These are phyloP conservation scores for Polyommatus iphigenia DNA, from an alignment of 2,888 invertebrate genomes.

Conservation along the genomic window DNA sequence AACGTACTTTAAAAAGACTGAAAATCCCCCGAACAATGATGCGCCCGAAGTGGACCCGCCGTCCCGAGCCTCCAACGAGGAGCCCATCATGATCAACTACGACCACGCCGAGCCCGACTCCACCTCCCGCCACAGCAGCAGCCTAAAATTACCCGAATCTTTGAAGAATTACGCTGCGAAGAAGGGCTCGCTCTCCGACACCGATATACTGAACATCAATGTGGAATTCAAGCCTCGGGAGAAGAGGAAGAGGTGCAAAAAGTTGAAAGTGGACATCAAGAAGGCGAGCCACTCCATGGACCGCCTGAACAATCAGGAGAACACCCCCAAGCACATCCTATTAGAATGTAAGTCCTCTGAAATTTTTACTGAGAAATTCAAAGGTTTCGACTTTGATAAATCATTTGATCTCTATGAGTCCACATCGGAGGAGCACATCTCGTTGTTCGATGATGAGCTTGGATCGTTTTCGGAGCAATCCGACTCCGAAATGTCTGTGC, in stretches of 20 bases:
- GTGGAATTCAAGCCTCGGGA: conserved; percentile 45
- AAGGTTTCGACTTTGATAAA: conserved; percentile 61
- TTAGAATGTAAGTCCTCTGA: conserved; percentile 60
- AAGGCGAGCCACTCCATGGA: conserved; percentile 61
- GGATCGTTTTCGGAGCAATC: conserved; percentile 64
- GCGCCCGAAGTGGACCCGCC: conserved; percentile 38
- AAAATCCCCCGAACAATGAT: conserved; percentile 43
- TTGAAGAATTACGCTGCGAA: conserved; percentile 54
- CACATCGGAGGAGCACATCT: conserved; percentile 49
- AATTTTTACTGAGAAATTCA: conserved; percentile 57
- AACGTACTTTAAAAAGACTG: conserved; percentile 67
- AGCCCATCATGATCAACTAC: conserved; percentile 48
- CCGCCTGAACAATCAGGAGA: conserved; percentile 53
- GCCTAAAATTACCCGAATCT: conserved; percentile 54
- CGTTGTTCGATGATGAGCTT: conserved; percentile 55
- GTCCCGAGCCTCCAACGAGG: conserved; percentile 43
- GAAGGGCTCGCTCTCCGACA: conserved; percentile 66
- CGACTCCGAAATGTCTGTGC: conserved; percentile 53
- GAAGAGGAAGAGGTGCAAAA: conserved; percentile 54
- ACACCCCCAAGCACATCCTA: conserved; percentile 67
- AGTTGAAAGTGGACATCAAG: conserved; percentile 62
- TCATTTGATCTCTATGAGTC: conserved; percentile 64
- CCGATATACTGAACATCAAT: conserved; percentile 54
- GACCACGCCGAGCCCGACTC: conserved; percentile 62
- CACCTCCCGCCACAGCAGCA: conserved; percentile 55